These are phyloP conservation scores for Hyposoter dolosus DNA, from an alignment of 2,888 invertebrate genomes.

Conservation along the genomic window DNA sequence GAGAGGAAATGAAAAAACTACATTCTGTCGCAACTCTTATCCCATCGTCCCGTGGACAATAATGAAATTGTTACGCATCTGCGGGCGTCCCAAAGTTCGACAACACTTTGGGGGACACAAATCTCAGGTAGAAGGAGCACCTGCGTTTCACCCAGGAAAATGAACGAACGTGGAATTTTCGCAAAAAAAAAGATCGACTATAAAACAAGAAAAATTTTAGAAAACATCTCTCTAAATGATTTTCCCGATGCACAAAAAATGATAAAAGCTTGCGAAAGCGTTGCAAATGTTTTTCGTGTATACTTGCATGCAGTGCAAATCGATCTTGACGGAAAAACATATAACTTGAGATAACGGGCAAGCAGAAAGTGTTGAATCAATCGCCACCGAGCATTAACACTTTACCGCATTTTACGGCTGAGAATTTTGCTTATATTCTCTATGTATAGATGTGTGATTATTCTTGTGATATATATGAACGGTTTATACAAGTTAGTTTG, in stretches of 20 bases:
- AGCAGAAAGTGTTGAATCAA: conserved; percentile 33
- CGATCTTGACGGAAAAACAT: neutral
- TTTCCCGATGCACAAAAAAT: neutral
- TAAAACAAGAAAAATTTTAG: neutral
- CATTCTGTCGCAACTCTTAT: conserved; percentile 56
- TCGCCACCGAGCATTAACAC: conserved; percentile 57
- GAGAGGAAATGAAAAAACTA: conserved; percentile 31
- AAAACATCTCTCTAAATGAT: neutral
- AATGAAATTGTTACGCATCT: conserved; percentile 69
- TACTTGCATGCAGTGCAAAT: neutral
- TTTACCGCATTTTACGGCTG: conserved; percentile 27
- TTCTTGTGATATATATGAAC: conserved; percentile 9
- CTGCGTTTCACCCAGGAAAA: conserved; percentile 53
- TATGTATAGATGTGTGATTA: conserved; percentile 7
- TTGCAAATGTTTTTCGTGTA: neutral
- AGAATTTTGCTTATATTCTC: neutral
- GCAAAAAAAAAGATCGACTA: neutral
- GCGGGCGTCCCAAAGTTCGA: conserved; percentile 43
- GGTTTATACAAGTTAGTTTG: conserved; percentile 17
- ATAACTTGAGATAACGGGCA: neutral
- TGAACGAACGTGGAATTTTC: neutral
- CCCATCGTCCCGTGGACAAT: conserved; percentile 56
- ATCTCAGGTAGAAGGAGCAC: conserved; percentile 55
- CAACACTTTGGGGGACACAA: conserved; percentile 22
- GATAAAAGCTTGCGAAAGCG: neutral